phyloP scores from a whole-genome alignment of 2,113 vertebrate genomes.

The Peromyscus leucopus region DNA sequence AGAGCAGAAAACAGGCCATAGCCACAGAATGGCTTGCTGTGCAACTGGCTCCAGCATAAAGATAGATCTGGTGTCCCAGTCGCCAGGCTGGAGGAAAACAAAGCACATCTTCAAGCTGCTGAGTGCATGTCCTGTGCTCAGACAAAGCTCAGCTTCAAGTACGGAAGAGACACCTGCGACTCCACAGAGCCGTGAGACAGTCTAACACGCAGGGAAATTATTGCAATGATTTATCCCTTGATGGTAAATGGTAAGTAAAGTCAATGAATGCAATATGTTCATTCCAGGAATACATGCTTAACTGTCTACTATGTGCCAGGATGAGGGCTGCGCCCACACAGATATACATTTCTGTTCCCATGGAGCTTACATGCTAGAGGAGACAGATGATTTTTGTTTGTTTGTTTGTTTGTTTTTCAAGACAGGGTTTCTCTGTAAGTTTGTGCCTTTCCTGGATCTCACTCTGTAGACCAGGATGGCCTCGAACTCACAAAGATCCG shows the following conservation, averaged over 20 bases:
- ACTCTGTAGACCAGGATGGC: too few species aligned
- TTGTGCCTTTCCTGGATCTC: too few species aligned
- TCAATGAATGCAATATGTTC: neutral
- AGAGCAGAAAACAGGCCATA: neutral
- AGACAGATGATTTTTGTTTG: neutral
- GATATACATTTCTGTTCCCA: neutral
- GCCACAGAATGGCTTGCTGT: neutral
- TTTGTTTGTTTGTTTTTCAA: too few species aligned
- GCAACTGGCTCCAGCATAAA: neutral
- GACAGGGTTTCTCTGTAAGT: too few species aligned
- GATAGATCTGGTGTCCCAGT: neutral
- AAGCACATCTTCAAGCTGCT: neutral
- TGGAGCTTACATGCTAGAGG: neutral
- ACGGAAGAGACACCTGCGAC: neutral
- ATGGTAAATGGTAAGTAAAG: neutral
- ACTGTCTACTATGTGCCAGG: neutral
- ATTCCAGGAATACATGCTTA: neutral
- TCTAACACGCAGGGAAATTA: slow-evolving; percentile 17
- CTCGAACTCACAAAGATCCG: too few species aligned
- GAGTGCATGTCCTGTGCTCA: neutral
- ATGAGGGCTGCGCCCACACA: neutral
- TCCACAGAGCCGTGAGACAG: neutral
- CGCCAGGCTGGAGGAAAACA: neutral
- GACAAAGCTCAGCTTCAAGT: neutral
- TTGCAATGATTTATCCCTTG: neutral